These are phyloP conservation scores for Conops quadrifasciatus DNA, from an alignment of 2,888 invertebrate species.

Conservation along the genomic window DNA sequence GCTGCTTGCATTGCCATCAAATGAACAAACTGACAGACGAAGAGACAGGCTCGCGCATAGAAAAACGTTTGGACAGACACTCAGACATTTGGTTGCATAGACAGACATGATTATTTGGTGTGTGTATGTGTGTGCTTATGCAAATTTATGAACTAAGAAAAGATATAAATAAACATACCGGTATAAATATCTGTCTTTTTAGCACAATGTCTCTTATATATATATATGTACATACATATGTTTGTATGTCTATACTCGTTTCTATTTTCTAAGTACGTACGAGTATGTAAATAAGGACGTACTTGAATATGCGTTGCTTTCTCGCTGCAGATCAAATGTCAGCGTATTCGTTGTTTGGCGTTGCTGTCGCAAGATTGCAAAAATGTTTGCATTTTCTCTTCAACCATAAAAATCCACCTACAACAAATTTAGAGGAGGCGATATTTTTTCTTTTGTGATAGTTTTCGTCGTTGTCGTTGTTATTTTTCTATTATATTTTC, in stretches of 20 bases:
- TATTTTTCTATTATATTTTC: neutral
- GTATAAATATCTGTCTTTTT: neutral
- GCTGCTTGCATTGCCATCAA: neutral
- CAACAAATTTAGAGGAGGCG: constrained; percentile 3
- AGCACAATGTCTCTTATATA: neutral
- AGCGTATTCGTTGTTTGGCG: neutral
- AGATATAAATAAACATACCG: constrained; percentile 3
- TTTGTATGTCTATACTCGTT: neutral
- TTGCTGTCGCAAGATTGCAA: neutral
- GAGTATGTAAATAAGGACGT: neutral
- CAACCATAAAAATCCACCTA: constrained; percentile 19
- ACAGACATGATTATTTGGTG: too few species aligned
- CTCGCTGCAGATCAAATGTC: constrained; percentile 24
- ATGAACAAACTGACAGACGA: neutral
- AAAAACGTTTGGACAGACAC: neutral
- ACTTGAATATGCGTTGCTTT: neutral
- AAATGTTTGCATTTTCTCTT: constrained; percentile 5
- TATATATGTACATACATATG: neutral
- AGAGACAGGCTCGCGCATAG: neutral
- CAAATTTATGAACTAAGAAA: constrained; percentile 15
- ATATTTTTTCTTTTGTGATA: neutral
- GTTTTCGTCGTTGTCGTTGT: constrained; percentile 4
- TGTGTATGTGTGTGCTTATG: neutral
- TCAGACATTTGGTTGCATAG: neutral
- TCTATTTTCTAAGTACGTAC: too few species aligned